Percentiles rank a stretch among this genome's conserved stretches.
Conservation (phyloP, 2,113 vertebrate genomes). For the Nycticorax nycticorax region DNA sequence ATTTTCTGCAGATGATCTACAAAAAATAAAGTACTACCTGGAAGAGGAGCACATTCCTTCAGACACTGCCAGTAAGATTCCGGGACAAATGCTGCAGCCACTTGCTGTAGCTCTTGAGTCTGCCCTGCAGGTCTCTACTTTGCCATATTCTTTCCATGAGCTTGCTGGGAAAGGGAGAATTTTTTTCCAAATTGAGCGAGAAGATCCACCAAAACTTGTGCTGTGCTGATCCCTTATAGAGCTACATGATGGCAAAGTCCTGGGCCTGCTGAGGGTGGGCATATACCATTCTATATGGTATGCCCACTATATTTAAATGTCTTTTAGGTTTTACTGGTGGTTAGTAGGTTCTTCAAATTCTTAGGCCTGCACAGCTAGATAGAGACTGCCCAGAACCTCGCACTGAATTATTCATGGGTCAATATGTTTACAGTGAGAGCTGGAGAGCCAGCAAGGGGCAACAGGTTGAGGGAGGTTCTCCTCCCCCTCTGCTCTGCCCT, state of each 20-base stretch:
- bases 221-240: not conserved
- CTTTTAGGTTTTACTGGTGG: not conserved
- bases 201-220: not conserved
- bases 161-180: not conserved
- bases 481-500: too few species aligned
- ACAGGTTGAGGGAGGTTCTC: too few species aligned
- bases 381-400: not conserved
- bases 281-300: not conserved
- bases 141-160: not conserved
- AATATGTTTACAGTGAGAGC: not conserved
- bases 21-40: conserved; percentile 83
- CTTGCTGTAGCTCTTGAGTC: not conserved
- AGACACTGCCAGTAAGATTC: conserved; percentile 81
- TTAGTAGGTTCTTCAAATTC: not conserved
- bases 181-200: not conserved
- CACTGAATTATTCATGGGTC: not conserved
- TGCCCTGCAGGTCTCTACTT: not conserved
- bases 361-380: too few species aligned
- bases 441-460: not conserved
- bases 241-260: not conserved
- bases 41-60: conserved; percentile 78
- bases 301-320: not conserved
- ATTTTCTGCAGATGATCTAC: conserved; percentile 85
- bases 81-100: rapidly evolving
- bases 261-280: not conserved